These are phyloP conservation scores for Hylia prasina DNA, from an alignment of 2,113 vertebrate genomes.

Conservation along the genomic window DNA sequence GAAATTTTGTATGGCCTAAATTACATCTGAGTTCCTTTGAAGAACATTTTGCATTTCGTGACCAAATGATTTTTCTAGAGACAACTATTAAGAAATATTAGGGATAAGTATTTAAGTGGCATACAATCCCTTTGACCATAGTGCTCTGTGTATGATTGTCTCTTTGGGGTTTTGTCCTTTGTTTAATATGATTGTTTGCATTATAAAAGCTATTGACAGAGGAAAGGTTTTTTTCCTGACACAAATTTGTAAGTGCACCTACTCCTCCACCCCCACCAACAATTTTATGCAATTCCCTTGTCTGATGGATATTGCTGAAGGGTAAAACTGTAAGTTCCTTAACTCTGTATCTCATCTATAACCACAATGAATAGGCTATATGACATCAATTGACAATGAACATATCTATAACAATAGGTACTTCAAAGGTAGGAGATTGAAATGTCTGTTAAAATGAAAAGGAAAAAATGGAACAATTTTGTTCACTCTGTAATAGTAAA, in stretches of 20 bases:
- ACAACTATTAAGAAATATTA: neutral
- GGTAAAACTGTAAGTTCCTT: neutral
- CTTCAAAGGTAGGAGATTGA: accelerated
- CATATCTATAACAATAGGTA: neutral
- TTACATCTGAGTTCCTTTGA: neutral
- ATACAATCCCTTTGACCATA: neutral
- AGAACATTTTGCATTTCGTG: neutral
- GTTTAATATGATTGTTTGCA: neutral
- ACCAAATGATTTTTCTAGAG: neutral
- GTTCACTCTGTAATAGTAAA: neutral
- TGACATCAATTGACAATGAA: neutral
- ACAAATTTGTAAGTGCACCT: neutral
- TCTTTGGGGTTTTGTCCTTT: neutral
- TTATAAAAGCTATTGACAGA: neutral
- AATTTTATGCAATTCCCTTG: neutral
- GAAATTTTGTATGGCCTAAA: neutral
- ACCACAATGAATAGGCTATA: neutral
- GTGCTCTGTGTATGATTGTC: neutral
- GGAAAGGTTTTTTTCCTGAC: neutral
- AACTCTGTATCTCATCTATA: neutral
- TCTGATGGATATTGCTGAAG: neutral
- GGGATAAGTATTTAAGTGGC: neutral
- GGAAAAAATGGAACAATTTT: neutral
- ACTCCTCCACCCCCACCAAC: neutral
- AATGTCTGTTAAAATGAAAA: neutral